Evolutionary conservation across 2,888 invertebrate genomes (phyloP).

Genomic region (Caenorhabditis zanzibari): DNA sequence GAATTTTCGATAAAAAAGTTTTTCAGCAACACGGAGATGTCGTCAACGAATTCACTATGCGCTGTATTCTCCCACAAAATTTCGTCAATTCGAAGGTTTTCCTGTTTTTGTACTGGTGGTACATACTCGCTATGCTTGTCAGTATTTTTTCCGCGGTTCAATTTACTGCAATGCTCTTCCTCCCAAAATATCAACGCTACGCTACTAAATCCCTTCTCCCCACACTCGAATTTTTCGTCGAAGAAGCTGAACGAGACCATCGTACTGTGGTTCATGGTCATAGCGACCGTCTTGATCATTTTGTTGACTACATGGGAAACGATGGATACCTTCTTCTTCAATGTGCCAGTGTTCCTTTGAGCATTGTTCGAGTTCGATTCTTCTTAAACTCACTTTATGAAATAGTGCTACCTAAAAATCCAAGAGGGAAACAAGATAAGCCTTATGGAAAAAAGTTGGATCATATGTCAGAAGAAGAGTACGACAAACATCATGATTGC

Average conservation of each 20-base stretch:
- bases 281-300: constrained; percentile 40
- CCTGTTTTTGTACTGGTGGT: constrained; percentile 73
- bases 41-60: constrained; percentile 38
- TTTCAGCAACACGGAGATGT: constrained; percentile 43
- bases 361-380: constrained; percentile 9
- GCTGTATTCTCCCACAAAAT: constrained; percentile 70
- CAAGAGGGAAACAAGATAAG: background rate
- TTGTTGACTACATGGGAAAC: constrained; percentile 59
- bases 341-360: constrained; percentile 47
- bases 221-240: constrained; percentile 50
- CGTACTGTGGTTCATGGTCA: constrained; percentile 6
- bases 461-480: background rate
- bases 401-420: background rate
- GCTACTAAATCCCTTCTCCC: constrained; percentile 54
- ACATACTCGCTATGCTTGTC: constrained; percentile 62
- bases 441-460: background rate
- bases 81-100: constrained; percentile 71
- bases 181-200: constrained; percentile 47
- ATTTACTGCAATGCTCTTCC: constrained; percentile 36
- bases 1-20: background rate
- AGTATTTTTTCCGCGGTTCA: constrained; percentile 54
- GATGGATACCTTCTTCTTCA: constrained; percentile 57
- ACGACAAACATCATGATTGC: background rate
- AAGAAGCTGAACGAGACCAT: constrained; percentile 2
- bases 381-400: constrained; percentile 29